Conservation (phyloP, 2,113 vertebrate genomes). For the Vombatus ursinus region DNA sequence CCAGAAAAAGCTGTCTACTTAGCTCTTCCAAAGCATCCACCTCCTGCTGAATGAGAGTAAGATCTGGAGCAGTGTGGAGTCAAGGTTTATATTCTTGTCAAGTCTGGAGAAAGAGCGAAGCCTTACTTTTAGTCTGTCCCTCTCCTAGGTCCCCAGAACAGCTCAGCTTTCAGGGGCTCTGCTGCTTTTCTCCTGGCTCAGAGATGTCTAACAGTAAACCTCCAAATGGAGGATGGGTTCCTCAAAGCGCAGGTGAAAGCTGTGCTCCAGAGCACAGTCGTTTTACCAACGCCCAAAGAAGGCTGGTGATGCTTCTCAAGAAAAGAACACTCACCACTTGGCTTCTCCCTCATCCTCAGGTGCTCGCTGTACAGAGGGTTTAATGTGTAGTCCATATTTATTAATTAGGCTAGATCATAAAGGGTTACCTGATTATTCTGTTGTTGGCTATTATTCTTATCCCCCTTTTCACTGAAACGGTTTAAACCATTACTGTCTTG, state of each 20-base stretch:
- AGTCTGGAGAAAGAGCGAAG: constrained; percentile 37
- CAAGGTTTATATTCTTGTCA: constrained; percentile 77
- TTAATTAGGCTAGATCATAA: constrained; percentile 22
- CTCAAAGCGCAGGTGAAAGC: not conserved
- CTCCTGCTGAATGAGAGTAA: constrained; percentile 97
- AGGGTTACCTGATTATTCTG: not conserved
- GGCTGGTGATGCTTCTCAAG: not conserved
- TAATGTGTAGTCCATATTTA: not conserved
- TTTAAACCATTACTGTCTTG: not conserved
- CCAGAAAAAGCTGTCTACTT: constrained; percentile 97
- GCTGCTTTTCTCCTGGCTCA: not conserved
- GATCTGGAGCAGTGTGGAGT: constrained; percentile 88
- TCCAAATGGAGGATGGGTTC: not conserved
- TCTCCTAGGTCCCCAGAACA: not conserved
- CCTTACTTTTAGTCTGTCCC: not conserved
- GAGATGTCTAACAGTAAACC: not conserved
- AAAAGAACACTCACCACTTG: not conserved
- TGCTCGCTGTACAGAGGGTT: not conserved
- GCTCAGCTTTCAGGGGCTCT: not conserved
- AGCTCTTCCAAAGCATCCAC: constrained; percentile 97
- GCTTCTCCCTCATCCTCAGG: not conserved
- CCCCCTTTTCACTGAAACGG: not conserved
- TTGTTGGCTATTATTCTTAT: not conserved
- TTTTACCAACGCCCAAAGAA: not conserved
- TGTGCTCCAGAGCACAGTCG: not conserved